Evolutionary conservation across 64 coral and sea anemone species (phyloP).

Genomic region (Dendronephthya gigantea): DNA sequence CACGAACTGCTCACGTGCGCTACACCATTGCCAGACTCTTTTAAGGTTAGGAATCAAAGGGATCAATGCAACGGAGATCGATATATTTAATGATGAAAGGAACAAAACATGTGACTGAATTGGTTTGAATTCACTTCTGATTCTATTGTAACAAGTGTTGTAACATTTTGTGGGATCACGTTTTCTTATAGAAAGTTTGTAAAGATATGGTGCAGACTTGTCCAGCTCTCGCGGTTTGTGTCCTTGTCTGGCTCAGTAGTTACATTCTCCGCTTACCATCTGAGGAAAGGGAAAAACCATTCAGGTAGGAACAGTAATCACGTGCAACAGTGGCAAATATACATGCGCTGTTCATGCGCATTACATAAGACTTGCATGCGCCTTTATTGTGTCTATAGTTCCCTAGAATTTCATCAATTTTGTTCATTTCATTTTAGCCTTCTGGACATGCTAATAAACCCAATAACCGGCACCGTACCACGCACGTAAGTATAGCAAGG

Average conservation of each 20-base stretch:
- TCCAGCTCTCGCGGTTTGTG: conserved; percentile 2
- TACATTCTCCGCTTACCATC: background rate
- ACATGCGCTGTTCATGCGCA: too few species aligned
- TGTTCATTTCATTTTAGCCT: background rate
- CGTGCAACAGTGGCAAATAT: too few species aligned
- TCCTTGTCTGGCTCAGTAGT: background rate
- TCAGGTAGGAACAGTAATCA: background rate
- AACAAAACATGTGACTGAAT: background rate
- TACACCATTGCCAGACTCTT: background rate
- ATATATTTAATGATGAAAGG: background rate
- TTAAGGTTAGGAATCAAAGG: background rate
- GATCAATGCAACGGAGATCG: too few species aligned
- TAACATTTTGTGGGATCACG: too few species aligned
- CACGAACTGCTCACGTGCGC: background rate
- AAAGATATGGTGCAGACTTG: conserved; percentile 6
- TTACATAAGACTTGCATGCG: too few species aligned
- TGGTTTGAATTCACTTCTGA: too few species aligned
- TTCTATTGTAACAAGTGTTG: too few species aligned
- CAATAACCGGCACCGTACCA: background rate
- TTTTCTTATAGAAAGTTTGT: background rate
- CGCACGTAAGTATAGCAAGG: background rate
- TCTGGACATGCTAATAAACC: background rate
- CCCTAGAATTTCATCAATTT: background rate
- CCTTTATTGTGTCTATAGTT: too few species aligned
- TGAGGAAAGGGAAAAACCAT: conserved; percentile 1